Conservation (phyloP, 1,140 invertebrate genomes). For the Helicoverpa zea region DNA sequence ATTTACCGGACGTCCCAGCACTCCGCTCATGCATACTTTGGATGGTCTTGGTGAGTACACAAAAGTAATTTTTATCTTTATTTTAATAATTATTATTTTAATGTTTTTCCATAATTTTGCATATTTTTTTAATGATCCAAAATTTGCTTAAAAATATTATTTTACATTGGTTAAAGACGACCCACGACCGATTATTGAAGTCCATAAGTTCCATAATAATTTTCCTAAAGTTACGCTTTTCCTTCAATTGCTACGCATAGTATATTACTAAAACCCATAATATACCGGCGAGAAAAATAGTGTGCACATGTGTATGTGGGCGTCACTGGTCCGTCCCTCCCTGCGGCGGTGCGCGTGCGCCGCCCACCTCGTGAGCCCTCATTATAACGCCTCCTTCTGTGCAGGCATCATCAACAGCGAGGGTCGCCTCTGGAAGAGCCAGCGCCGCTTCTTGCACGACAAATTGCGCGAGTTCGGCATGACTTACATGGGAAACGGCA, state of each 20-base stretch:
- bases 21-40: slow-evolving; percentile 94
- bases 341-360: slow-evolving; percentile 55
- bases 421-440: slow-evolving; percentile 96
- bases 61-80: not conserved
- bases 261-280: not conserved
- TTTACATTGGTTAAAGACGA: too few relatives aligned
- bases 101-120: slow-evolving; percentile 4
- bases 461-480: slow-evolving; percentile 96
- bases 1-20: slow-evolving; percentile 94
- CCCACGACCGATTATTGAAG: too few relatives aligned
- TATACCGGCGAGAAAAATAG: slow-evolving; percentile 33
- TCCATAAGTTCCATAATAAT: too few relatives aligned
- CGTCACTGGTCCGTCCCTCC: slow-evolving; percentile 64
- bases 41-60: slow-evolving; percentile 94
- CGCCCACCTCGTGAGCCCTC: slow-evolving; percentile 66
- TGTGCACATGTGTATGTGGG: slow-evolving; percentile 64
- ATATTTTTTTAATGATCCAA: not conserved
- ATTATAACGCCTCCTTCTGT: slow-evolving; percentile 78
- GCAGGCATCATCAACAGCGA: slow-evolving; percentile 96
- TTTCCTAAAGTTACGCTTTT: too few relatives aligned
- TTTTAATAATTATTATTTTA: not conserved
- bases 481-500: slow-evolving; percentile 93
- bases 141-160: too few relatives aligned
- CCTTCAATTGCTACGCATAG: too few relatives aligned
- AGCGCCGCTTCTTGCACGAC: slow-evolving; percentile 96